phyloP scores from a whole-genome alignment of 2,113 vertebrate species.

The Mormoops blainvillei region DNA sequence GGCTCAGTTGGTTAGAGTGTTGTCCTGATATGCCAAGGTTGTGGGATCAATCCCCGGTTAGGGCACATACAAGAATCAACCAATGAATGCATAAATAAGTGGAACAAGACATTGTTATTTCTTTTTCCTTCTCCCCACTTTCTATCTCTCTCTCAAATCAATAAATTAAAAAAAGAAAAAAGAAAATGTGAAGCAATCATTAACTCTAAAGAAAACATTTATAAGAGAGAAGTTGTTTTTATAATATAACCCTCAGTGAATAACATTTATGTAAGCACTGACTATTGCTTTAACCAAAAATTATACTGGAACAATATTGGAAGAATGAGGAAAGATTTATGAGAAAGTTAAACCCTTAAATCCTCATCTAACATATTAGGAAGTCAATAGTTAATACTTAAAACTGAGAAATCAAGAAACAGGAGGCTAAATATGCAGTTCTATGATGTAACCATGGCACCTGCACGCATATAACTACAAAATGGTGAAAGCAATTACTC shows the following conservation, averaged over 20 bases:
- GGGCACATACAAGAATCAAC: too few relatives aligned
- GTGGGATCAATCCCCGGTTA: too few relatives aligned
- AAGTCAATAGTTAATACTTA: not conserved
- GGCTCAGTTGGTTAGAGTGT: too few relatives aligned
- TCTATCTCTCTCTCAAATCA: too few relatives aligned
- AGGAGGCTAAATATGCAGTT: not conserved
- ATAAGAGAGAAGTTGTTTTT: not conserved
- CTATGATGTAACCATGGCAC: not conserved
- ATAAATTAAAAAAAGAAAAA: too few relatives aligned
- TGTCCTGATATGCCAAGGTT: too few relatives aligned
- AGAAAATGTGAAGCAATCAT: not conserved
- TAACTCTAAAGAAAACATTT: not conserved
- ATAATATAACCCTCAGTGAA: not conserved
- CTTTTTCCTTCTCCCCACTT: too few relatives aligned
- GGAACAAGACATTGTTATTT: too few relatives aligned
- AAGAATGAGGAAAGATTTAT: not conserved
- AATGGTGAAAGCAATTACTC: not conserved
- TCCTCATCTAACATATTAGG: not conserved
- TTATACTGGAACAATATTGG: not conserved
- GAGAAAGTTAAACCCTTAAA: not conserved
- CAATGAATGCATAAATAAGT: too few relatives aligned
- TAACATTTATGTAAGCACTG: not conserved
- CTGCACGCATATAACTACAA: not conserved
- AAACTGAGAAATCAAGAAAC: not conserved
- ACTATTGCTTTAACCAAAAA: not conserved